Evolutionary conservation across 2,113 vertebrate genomes (phyloP).

Genomic region (Bubalus kerabau): DNA sequence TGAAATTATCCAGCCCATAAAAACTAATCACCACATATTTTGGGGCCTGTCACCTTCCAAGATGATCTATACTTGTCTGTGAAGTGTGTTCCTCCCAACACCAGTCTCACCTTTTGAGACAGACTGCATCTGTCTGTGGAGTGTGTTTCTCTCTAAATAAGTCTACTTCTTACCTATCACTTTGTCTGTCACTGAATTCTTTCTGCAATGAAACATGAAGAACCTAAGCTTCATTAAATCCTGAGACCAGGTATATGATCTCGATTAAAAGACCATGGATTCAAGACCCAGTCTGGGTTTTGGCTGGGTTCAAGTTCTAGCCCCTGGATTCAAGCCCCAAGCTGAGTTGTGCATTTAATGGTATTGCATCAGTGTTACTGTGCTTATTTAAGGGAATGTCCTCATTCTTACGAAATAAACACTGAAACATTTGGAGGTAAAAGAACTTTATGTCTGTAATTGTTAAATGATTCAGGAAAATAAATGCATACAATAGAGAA

Average conservation of each 20-base stretch:
- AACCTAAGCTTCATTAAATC: not conserved
- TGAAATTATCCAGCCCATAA: not conserved
- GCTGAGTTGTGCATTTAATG: not conserved
- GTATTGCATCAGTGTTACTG: not conserved
- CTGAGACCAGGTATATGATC: not conserved
- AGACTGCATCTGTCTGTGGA: not conserved
- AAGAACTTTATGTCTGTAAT: not conserved
- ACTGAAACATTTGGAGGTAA: not conserved
- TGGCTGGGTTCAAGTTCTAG: not conserved
- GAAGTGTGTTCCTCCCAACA: not conserved
- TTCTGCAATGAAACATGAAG: not conserved
- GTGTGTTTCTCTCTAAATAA: not conserved
- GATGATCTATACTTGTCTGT: not conserved
- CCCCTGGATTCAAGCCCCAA: not conserved
- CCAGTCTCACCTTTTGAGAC: not conserved
- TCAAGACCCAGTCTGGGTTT: not conserved
- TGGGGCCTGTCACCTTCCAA: not conserved
- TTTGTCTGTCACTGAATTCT: not conserved
- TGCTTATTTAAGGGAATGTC: not conserved
- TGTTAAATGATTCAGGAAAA: not conserved
- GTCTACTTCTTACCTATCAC: not conserved
- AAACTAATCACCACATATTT: not conserved
- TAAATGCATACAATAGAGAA: not conserved
- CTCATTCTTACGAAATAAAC: not conserved
- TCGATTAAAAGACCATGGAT: not conserved